Evolutionary conservation across 92 coral and sea anemone species (phyloP).

Genomic region (Bergia sp.): DNA sequence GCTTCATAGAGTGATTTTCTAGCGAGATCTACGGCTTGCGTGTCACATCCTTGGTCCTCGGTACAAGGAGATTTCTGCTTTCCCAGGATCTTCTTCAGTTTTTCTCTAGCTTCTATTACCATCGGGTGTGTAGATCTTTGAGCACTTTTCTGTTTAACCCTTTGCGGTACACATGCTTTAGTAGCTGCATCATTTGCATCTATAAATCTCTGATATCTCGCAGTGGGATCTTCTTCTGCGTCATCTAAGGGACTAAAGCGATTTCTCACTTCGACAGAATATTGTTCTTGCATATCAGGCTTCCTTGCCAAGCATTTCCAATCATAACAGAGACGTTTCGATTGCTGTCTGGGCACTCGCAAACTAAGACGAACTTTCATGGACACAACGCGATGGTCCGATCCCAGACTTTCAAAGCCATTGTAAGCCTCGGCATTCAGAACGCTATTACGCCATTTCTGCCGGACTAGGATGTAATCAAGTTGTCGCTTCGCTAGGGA

Average conservation of each 20-base stretch:
- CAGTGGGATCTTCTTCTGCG: background rate
- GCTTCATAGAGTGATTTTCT: constrained; percentile 16
- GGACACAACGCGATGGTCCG: constrained; percentile 22
- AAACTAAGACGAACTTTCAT: background rate
- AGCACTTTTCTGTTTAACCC: background rate
- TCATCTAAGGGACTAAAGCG: background rate
- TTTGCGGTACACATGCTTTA: constrained; percentile 13
- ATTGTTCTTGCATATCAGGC: constrained; percentile 12
- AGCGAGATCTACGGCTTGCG: constrained; percentile 8
- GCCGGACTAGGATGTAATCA: constrained; percentile 29
- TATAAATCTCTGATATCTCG: constrained; percentile 17
- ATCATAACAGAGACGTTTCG: background rate
- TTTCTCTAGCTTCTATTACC: constrained; percentile 14
- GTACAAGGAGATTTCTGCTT: background rate
- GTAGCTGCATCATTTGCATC: constrained; percentile 17
- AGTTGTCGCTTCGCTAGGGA: constrained; percentile 11
- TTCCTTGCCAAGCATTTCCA: constrained; percentile 2
- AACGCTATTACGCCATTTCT: constrained; percentile 24
- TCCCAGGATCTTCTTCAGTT: constrained; percentile 6
- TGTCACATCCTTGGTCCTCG: constrained; percentile 13
- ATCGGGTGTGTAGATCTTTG: constrained; percentile 18
- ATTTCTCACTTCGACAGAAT: constrained; percentile 3
- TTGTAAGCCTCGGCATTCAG: constrained; percentile 31
- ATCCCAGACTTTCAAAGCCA: background rate
- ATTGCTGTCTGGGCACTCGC: background rate